phyloP scores from a whole-genome alignment of 2,113 vertebrate genomes.

The Carollia perspicillata region DNA sequence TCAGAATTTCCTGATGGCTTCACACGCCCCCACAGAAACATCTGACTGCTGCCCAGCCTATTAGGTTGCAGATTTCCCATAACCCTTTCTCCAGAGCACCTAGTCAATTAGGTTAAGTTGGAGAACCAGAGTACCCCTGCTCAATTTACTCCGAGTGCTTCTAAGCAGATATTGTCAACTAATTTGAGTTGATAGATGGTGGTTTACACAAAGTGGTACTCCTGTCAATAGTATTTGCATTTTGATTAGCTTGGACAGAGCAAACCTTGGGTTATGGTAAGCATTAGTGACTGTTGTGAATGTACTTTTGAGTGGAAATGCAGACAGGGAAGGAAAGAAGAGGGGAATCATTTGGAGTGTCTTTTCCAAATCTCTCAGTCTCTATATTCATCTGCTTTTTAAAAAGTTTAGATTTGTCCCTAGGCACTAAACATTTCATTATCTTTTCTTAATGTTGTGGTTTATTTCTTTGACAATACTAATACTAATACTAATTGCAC shows the following conservation, averaged over 20 bases:
- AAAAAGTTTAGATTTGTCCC: not conserved
- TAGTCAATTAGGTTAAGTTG: not conserved
- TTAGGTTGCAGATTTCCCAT: not conserved
- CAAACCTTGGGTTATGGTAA: not conserved
- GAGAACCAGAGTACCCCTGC: not conserved
- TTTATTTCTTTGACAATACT: not conserved
- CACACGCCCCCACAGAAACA: too few species aligned
- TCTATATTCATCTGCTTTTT: not conserved
- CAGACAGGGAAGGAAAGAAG: not conserved
- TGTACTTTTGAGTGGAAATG: not conserved
- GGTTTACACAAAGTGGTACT: not conserved
- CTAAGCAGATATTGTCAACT: not conserved
- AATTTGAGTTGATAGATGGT: not conserved
- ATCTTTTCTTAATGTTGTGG: not conserved
- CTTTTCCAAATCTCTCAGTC: not conserved
- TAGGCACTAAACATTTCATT: not conserved
- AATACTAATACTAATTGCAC: not conserved
- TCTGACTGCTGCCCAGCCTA: not conserved
- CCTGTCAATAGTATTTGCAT: not conserved
- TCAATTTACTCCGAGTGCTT: not conserved
- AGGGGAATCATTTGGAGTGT: not conserved
- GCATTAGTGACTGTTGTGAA: not conserved
- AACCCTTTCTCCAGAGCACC: not conserved
- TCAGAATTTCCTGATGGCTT: not conserved
- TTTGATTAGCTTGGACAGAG: not conserved